Conservation (phyloP, 1,140 invertebrate species). For the Anthonomus grandis region DNA sequence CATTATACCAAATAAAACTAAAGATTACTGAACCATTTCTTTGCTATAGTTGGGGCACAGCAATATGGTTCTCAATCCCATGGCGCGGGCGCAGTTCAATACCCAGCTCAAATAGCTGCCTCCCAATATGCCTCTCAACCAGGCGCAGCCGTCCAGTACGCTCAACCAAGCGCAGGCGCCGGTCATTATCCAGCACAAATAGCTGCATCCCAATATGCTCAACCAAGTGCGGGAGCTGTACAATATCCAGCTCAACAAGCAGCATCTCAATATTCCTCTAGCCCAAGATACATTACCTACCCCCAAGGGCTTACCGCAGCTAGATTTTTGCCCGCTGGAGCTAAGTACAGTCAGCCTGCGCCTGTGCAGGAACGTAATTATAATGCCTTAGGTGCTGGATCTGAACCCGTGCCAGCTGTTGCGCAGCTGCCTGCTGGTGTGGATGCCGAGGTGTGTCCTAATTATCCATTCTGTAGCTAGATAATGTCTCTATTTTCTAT, state of each 20-base stretch:
- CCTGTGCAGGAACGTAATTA: conserved; percentile 10
- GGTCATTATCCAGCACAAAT: background rate
- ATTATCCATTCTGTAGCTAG: conserved; percentile 57
- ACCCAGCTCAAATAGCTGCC: conserved; percentile 13
- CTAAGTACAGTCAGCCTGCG: conserved; percentile 16
- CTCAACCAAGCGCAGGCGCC: background rate
- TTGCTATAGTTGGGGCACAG: no score
- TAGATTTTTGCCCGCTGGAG: no score
- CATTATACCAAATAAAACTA: no score
- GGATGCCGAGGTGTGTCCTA: conserved; percentile 55
- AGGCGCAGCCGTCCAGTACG: background rate
- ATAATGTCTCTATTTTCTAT: background rate
- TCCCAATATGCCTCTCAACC: conserved; percentile 6
- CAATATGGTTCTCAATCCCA: conserved; percentile 2
- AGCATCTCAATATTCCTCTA: conserved; percentile 13
- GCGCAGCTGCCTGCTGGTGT: conserved; percentile 54
- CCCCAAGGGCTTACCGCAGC: conserved; percentile 3
- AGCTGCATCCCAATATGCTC: conserved; percentile 5
- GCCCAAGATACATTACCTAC: conserved; percentile 16
- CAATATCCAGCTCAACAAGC: conserved; percentile 14
- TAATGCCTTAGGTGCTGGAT: conserved; percentile 5
- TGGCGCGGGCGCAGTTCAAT: background rate
- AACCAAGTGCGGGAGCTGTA: background rate
- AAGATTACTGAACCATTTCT: no score
- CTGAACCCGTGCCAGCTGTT: conserved; percentile 15